Evolutionary conservation across 2,888 invertebrate genomes (phyloP).

Genomic region (Cantharis lateralis): DNA sequence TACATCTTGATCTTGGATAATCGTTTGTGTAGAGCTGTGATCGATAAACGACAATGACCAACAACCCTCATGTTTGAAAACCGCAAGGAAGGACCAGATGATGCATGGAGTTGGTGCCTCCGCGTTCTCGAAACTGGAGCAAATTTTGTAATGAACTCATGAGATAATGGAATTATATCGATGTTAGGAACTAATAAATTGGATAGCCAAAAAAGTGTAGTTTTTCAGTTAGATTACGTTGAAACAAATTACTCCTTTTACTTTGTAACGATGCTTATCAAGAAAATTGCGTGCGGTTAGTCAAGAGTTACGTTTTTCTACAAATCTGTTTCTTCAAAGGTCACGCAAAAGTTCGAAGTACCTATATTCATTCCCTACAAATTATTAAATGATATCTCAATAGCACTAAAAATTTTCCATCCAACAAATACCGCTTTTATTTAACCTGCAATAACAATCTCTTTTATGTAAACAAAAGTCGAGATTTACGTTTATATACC

Average conservation of each 20-base stretch:
- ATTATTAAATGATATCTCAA: not conserved
- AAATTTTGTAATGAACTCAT: not conserved
- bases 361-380: not conserved
- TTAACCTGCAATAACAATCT: not conserved
- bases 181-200: not conserved
- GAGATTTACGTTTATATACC: not conserved
- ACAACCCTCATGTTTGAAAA: too few relatives aligned
- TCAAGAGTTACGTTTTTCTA: conserved; percentile 1
- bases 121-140: not conserved
- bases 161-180: not conserved
- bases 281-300: not conserved
- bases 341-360: not conserved
- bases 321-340: not conserved
- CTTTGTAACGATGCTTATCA: not conserved
- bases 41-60: too few relatives aligned
- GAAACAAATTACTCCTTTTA: conserved; percentile 3
- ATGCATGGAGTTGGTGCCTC: not conserved
- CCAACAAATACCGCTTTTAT: not conserved
- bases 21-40: too few relatives aligned
- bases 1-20: too few relatives aligned
- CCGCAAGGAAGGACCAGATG: too few relatives aligned
- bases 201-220: not conserved
- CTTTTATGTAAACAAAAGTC: not conserved
- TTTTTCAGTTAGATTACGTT: not conserved
- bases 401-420: not conserved